Evolutionary conservation across 2,797 vertebrate genomes (phyloP), one percentile per base, ranked within the genome.

Genomic region (Todus mexicanus): DNA sequence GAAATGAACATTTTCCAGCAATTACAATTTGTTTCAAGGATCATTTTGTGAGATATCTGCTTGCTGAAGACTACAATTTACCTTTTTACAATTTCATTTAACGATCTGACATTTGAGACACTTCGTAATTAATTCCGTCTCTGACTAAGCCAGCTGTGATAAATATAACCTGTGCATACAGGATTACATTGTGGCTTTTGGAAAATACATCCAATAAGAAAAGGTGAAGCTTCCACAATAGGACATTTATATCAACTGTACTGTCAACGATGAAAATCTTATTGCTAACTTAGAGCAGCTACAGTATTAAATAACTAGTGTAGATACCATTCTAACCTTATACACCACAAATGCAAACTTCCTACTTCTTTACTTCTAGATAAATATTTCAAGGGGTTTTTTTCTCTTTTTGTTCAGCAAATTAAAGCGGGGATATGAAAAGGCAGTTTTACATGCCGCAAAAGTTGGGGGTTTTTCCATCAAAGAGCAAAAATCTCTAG

Each of bases 21-120:
- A 54, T 51, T 75, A 42, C 82, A 84, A 8, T 84, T 94, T 93
- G 48, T 72, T 87, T 82, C 83, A 72, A 86, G 90, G 86, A 76
- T 87, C 74, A 65, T 86, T 94, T 96, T 84, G 91, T 65, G 83
- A 90, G 76, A 85, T 73, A 59, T 47, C 86, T 93, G 70, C 88
- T 93, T 35, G 29, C 87, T 61, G 82, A 96, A 93, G 92, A 94
- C 77, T 79, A 90, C 92, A 92, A 70, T 93, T 96, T 95, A 85
- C 87, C 83, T 91, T 96, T 94, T 95, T 78, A 95, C 89, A 80
- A 84, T 95, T 96, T 93, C 84, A 76, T 84, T 95, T 94, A 95
- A 93, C 51, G 83, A 95, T 88, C 88, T 95, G 96, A 93, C 94
- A 91, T 96, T 95, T 92, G 89, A 95, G 91, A 91, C 87, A 74